These are phyloP conservation scores for Acrossocheilus wenchowensis DNA, from an alignment of 2,797 vertebrate genomes.

Conservation along the genomic window DNA sequence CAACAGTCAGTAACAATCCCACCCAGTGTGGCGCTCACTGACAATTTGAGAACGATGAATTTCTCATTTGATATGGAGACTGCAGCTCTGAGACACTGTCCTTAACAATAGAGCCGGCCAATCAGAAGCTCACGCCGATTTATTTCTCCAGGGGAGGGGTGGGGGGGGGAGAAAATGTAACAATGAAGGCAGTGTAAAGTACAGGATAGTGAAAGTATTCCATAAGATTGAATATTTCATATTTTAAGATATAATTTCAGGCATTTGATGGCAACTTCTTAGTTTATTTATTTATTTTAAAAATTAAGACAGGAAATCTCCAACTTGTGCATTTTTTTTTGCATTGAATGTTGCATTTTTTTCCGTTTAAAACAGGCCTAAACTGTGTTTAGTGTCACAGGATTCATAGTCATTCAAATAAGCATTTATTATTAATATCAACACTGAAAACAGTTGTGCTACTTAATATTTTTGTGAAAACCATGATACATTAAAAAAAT, in stretches of 20 bases:
- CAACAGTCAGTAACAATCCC: constrained; percentile 56
- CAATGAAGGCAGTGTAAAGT: neutral
- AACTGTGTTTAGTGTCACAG: neutral
- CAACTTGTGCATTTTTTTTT: neutral
- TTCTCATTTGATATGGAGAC: constrained; percentile 42
- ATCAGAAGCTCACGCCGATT: constrained; percentile 18
- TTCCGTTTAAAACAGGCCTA: too few species aligned
- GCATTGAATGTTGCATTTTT: neutral
- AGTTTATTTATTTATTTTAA: neutral
- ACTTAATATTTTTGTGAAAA: neutral
- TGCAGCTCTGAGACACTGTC: neutral
- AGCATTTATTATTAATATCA: neutral
- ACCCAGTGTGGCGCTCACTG: constrained; percentile 57
- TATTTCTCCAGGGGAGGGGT: neutral
- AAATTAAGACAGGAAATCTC: neutral
- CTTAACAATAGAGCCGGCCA: constrained; percentile 34
- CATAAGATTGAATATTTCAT: neutral
- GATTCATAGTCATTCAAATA: neutral
- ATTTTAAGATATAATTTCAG: neutral
- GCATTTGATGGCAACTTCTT: neutral
- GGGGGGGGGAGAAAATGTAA: neutral
- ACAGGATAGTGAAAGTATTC: neutral
- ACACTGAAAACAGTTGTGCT: neutral
- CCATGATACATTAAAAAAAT: too few species aligned
- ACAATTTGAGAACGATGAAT: constrained; percentile 58